These are phyloP conservation scores for Progne subis DNA, from an alignment of 2,113 vertebrate genomes.

Conservation along the genomic window DNA sequence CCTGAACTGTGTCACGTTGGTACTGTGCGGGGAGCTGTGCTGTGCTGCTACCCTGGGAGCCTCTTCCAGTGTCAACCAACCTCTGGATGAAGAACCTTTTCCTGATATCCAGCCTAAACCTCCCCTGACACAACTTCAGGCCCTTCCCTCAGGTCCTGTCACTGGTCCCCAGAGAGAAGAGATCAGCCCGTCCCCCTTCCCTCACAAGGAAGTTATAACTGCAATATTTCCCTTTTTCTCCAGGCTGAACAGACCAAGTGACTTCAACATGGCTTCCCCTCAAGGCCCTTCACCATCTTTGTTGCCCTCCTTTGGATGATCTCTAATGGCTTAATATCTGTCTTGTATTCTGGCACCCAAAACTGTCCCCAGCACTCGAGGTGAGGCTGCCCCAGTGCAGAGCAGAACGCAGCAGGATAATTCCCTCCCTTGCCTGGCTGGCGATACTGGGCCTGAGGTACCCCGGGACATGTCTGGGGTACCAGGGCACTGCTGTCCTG, in stretches of 20 bases:
- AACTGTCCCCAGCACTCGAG: accelerated
- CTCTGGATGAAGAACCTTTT: neutral
- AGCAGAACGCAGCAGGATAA: neutral
- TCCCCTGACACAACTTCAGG: neutral
- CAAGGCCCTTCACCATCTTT: neutral
- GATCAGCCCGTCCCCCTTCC: neutral
- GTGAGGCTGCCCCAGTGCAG: neutral
- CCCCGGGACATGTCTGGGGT: neutral
- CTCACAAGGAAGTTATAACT: neutral
- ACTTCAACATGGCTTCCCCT: accelerated
- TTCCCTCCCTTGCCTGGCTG: accelerated
- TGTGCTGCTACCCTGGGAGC: neutral
- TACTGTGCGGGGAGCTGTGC: no score
- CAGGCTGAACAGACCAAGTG: no score
- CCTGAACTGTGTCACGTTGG: neutral
- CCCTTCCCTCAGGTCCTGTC: neutral
- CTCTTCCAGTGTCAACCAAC: neutral
- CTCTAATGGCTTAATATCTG: neutral
- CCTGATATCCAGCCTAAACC: neutral
- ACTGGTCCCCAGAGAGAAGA: neutral
- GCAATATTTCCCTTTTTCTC: neutral
- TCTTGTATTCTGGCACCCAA: neutral
- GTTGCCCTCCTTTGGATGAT: neutral
- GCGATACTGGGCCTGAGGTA: accelerated
- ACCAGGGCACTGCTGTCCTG: neutral